phyloP scores from a whole-genome alignment of 2,113 vertebrate species.

The Platycercus adscitus region DNA sequence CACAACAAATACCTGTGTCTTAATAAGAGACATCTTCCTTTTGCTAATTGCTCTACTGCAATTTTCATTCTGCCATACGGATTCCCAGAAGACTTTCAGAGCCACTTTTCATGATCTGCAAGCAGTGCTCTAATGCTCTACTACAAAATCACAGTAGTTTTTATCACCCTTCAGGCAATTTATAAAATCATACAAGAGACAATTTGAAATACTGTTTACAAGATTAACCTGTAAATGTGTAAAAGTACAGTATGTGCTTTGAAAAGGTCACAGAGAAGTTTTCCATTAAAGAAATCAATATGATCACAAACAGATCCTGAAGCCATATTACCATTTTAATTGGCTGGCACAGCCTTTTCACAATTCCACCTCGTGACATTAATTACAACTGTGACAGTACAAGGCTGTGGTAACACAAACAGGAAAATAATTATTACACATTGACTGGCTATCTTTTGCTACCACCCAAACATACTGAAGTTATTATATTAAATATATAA shows the following conservation, averaged over 20 bases:
- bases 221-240: constrained; percentile 1
- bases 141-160: constrained; percentile 15
- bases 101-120: neutral
- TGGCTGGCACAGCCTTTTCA: constrained; percentile 8
- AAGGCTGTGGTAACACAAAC: constrained; percentile 1
- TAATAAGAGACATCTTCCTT: constrained; percentile 7
- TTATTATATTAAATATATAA: neutral
- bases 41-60: neutral
- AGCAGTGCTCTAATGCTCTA: constrained; percentile 2
- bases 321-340: constrained; percentile 11
- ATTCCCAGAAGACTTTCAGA: constrained; percentile 23
- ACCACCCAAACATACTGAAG: neutral
- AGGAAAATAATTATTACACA: neutral
- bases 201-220: constrained; percentile 36
- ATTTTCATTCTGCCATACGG: neutral
- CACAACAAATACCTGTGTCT: neutral
- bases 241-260: constrained; percentile 12
- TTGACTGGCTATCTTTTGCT: neutral
- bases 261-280: neutral
- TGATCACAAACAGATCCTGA: constrained; percentile 6
- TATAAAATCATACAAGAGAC: constrained; percentile 21
- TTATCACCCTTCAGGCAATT: constrained; percentile 26
- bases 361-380: neutral
- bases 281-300: constrained; percentile 45
- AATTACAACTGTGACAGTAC: neutral